Evolutionary conservation across 2,888 invertebrate genomes (phyloP), one percentile per base, ranked within the genome.

Genomic region (Luperina nickerlii): DNA sequence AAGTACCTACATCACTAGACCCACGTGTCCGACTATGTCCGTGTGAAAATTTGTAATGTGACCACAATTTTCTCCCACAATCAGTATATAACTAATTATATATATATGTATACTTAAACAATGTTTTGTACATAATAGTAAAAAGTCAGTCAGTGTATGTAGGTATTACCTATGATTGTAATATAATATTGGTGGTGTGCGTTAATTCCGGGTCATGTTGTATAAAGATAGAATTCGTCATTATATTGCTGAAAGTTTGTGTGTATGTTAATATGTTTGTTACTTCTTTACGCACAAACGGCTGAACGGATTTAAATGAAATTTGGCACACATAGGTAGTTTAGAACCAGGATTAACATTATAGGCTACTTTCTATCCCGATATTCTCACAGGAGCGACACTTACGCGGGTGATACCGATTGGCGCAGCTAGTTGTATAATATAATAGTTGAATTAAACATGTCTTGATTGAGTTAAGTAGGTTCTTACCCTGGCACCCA

Each of bases 401-500:
- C 5, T 6, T 38, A 38, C 0, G 38, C 6, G 38, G 38, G 6
- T 38, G 38, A 38, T 6, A 38, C 38, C 6, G 38, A n/a, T n/a
- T 6, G 38, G 38, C 6, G 38, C 38, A 7, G 38, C 38, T 38
- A 38, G 38, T 38, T 38, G 38, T 38, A 42, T 42, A 9, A 9
- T 9, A 42, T 32, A 32, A 32, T 9, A 42, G 42, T 9, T 42
- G 51, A 32, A 32, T 15, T 32, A 15, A 32, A 32, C 27, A 20
- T 48, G 11, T 51, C 1, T 51, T 54, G 51, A 32, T 69, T 32
- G 8, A 70, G 24, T 54, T n/a, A 70, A n/a, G 13, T 24, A 24
- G 60, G 18, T 18, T n/a, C 63, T 89, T 94, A 96, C 96, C 96
- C 93, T 38, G 96, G 96, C 4, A 95, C 93, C 94, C 94, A 96